phyloP scores from a whole-genome alignment of 2,888 invertebrate genomes.

The Orgyia antiqua region DNA sequence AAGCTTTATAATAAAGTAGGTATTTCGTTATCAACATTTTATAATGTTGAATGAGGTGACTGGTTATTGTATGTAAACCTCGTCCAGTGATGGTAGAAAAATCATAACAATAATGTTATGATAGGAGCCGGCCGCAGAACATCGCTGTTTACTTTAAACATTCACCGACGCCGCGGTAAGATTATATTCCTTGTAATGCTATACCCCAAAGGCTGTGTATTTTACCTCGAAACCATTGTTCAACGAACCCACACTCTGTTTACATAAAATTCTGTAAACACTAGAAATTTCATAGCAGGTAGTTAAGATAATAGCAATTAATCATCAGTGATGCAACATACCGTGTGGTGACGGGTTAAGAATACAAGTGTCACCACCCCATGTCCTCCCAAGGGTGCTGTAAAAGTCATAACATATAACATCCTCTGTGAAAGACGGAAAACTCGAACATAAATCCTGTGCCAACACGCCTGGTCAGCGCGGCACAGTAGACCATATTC shows the following conservation, averaged over 20 bases:
- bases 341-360: too few species aligned
- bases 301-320: constrained; percentile 22
- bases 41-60: constrained; percentile 9
- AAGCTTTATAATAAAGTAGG: too few species aligned
- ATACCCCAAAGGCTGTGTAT: constrained; percentile 40
- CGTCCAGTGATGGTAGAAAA: constrained; percentile 38
- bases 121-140: constrained; percentile 49
- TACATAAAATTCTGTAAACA: constrained; percentile 34
- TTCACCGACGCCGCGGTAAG: constrained; percentile 44
- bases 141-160: constrained; percentile 67
- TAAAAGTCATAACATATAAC: too few species aligned
- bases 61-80: constrained; percentile 15
- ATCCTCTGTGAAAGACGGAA: too few species aligned
- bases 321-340: constrained; percentile 8
- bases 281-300: constrained; percentile 21
- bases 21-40: too few species aligned
- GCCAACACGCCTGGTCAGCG: too few species aligned
- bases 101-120: constrained; percentile 71
- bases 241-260: constrained; percentile 31
- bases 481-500: too few species aligned
- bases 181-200: constrained; percentile 56
- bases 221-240: constrained; percentile 40
- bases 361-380: too few species aligned
- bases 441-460: too few species aligned
- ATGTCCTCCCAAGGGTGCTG: too few species aligned